These are phyloP conservation scores for Nematopogon swammerdamellus DNA, from an alignment of 2,888 invertebrate species.

Conservation along the genomic window DNA sequence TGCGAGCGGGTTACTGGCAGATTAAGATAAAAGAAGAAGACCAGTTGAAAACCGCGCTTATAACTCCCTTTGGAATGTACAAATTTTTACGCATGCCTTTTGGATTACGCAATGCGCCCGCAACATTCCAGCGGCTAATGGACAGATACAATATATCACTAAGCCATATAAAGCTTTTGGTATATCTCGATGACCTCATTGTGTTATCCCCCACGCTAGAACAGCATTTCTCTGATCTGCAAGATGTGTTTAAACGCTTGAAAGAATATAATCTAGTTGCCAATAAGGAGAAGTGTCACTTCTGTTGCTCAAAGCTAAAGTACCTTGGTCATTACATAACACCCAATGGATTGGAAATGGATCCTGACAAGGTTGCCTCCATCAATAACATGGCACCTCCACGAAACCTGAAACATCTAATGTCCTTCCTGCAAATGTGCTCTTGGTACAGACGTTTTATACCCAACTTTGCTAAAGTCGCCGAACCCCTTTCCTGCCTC, in stretches of 20 bases:
- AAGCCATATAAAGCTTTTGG: too few species aligned
- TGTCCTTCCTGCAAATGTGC: constrained; percentile 15
- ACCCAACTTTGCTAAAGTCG: constrained; percentile 18
- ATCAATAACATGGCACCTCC: constrained; percentile 11
- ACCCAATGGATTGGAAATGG: constrained; percentile 10
- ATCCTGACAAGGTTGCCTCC: constrained; percentile 13
- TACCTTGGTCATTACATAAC: constrained; percentile 11
- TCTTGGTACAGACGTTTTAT: constrained; percentile 19
- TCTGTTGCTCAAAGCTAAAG: constrained; percentile 11
- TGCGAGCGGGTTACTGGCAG: too few species aligned
- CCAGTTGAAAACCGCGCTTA: too few species aligned
- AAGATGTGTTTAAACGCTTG: constrained; percentile 14
- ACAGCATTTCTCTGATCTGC: constrained; percentile 15
- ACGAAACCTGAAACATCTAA: constrained; percentile 9
- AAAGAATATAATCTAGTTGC: constrained; percentile 14
- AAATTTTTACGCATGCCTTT: too few species aligned
- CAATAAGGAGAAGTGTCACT: constrained; percentile 17
- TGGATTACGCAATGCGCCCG: too few species aligned
- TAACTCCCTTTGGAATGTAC: too few species aligned
- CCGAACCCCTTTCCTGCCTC: constrained; percentile 14
- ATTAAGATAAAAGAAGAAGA: too few species aligned
- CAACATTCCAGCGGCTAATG: too few species aligned
- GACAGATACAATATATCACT: too few species aligned
- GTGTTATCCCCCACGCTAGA: constrained; percentile 15
- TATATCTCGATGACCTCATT: constrained; percentile 17